Evolutionary conservation across 2,113 vertebrate genomes (phyloP).

Genomic region (Elephantulus edwardii): DNA sequence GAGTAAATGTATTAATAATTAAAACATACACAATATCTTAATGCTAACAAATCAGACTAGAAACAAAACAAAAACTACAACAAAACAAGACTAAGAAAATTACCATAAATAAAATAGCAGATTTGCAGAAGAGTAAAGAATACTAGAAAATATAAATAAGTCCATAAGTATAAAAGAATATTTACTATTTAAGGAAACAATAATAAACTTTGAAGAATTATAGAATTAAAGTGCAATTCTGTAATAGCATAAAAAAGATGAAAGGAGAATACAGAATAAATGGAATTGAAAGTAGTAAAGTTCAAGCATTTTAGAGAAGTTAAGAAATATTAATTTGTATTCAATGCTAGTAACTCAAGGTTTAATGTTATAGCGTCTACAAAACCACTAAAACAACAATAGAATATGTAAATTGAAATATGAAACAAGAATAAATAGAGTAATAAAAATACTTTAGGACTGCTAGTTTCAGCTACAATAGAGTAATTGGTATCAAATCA

Average conservation of each 20-base stretch:
- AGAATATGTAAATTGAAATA: background rate
- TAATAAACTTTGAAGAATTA: background rate
- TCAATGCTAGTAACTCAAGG: background rate
- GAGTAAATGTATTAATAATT: background rate
- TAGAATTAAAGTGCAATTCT: background rate
- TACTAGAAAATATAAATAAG: background rate
- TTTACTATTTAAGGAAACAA: background rate
- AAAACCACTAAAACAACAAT: background rate
- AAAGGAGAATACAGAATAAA: background rate
- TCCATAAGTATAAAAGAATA: background rate
- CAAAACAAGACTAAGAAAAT: background rate
- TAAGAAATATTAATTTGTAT: slow-evolving; percentile 3
- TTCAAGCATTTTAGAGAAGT: background rate
- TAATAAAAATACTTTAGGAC: background rate
- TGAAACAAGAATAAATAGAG: background rate
- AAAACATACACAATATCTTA: background rate
- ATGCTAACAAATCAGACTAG: too few relatives aligned
- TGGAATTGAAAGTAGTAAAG: background rate
- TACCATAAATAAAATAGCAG: background rate
- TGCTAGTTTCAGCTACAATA: background rate
- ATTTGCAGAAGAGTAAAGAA: background rate
- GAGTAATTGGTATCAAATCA: background rate
- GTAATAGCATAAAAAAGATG: background rate
- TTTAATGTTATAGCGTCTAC: background rate
- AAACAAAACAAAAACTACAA: too few relatives aligned